These are phyloP conservation scores for Novumbra hubbsi DNA, from an alignment of 2,797 vertebrate genomes.

Conservation along the genomic window DNA sequence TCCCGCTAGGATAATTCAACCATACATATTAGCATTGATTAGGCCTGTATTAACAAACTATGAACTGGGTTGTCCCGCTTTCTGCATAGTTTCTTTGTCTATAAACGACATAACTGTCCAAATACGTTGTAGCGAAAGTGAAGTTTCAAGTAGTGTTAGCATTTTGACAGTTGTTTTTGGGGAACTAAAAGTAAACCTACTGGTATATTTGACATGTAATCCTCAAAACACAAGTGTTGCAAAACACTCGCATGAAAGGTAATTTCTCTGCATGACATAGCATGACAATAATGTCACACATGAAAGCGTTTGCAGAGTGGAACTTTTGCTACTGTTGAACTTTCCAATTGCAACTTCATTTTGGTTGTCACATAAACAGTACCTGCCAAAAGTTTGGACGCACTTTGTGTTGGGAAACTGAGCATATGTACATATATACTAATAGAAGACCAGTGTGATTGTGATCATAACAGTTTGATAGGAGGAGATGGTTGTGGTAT, in stretches of 20 bases:
- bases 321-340: not conserved
- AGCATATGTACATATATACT: not conserved
- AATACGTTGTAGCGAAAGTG: not conserved
- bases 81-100: not conserved
- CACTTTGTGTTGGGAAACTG: not conserved
- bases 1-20: not conserved
- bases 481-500: conserved; percentile 11
- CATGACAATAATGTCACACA: not conserved
- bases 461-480: not conserved
- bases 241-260: not conserved
- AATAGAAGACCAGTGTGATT: not conserved
- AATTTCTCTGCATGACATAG: not conserved
- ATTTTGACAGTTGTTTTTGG: not conserved
- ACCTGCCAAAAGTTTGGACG: too few relatives aligned
- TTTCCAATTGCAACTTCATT: not conserved
- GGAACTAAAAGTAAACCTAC: not conserved
- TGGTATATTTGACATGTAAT: not conserved
- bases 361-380: too few relatives aligned
- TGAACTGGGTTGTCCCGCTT: not conserved
- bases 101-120: too few relatives aligned
- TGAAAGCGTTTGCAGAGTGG: not conserved
- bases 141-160: not conserved
- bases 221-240: too few relatives aligned
- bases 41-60: not conserved
- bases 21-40: not conserved